Percentiles rank a stretch among this genome's conserved stretches.
Evolutionary conservation across 1,140 invertebrate species (phyloP).

Genomic region (Hylyphantes graminicola): DNA sequence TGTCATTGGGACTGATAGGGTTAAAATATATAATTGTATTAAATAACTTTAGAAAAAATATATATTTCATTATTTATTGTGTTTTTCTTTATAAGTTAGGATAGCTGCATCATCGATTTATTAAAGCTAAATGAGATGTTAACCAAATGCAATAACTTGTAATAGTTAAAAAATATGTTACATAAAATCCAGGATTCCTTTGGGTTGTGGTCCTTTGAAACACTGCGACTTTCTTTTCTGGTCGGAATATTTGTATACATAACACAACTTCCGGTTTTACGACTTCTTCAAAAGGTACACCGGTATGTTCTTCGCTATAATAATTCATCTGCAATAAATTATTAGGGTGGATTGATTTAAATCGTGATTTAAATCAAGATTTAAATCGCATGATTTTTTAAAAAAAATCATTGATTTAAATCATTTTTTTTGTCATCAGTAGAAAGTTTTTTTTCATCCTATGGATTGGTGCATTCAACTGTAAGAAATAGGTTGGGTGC

Average conservation of each 20-base stretch:
- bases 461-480: too few species aligned
- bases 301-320: background rate
- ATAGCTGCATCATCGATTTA: background rate
- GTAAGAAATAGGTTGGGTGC: too few species aligned
- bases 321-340: too few species aligned
- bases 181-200: constrained; percentile 3
- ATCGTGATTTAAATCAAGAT: too few species aligned
- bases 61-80: background rate
- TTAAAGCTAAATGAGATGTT: background rate
- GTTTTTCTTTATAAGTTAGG: background rate
- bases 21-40: too few species aligned
- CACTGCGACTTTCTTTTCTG: background rate
- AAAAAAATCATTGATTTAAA: too few species aligned
- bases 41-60: background rate
- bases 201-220: background rate
- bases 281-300: background rate
- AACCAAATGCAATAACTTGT: background rate
- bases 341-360: too few species aligned
- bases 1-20: too few species aligned
- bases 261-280: constrained; percentile 44
- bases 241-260: constrained; percentile 61
- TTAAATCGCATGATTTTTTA: too few species aligned
- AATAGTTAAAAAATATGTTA: background rate
- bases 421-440: too few species aligned
- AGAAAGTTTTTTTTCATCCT: too few species aligned